Conservation (phyloP, 2,888 invertebrate species). For the Buathra laborator region DNA sequence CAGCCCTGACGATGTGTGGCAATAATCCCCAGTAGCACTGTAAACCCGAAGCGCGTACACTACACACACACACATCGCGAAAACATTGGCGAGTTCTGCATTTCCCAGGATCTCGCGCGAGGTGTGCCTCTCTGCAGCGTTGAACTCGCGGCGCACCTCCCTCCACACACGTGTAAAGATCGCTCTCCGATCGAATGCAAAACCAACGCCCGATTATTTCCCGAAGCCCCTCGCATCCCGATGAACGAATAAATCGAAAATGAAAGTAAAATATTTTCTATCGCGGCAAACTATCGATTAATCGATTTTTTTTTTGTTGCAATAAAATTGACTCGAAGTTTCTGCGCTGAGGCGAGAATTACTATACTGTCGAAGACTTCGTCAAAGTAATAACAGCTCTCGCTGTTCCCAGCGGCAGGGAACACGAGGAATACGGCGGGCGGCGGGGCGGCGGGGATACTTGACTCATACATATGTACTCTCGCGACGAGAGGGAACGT, state of each 20-base stretch:
- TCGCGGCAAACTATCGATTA: neutral
- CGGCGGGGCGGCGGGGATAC: too few relatives aligned
- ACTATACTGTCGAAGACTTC: slow-evolving; percentile 34
- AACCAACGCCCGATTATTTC: slow-evolving; percentile 5
- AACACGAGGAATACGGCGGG: neutral
- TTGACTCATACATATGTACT: neutral
- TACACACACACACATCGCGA: neutral
- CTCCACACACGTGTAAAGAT: neutral
- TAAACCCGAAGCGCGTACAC: neutral
- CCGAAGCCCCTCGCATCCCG: neutral
- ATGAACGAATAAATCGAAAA: neutral
- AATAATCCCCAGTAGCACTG: slow-evolving; percentile 15
- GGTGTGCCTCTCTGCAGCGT: slow-evolving; percentile 17
- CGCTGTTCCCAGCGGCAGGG: slow-evolving; percentile 8
- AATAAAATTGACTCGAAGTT: neutral
- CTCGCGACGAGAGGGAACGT: slow-evolving; percentile 28
- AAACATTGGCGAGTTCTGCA: slow-evolving; percentile 3
- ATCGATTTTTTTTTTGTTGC: neutral
- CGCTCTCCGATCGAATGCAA: neutral
- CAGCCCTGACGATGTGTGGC: slow-evolving; percentile 4
- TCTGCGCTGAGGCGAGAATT: slow-evolving; percentile 1
- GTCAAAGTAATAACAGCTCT: slow-evolving; percentile 41
- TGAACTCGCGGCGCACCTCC: slow-evolving; percentile 35
- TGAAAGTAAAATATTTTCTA: neutral
- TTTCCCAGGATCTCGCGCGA: slow-evolving; percentile 45